Evolutionary conservation across 2,888 invertebrate species (phyloP), one percentile per base, ranked within the genome.

Genomic region (Nysson spinosus): DNA sequence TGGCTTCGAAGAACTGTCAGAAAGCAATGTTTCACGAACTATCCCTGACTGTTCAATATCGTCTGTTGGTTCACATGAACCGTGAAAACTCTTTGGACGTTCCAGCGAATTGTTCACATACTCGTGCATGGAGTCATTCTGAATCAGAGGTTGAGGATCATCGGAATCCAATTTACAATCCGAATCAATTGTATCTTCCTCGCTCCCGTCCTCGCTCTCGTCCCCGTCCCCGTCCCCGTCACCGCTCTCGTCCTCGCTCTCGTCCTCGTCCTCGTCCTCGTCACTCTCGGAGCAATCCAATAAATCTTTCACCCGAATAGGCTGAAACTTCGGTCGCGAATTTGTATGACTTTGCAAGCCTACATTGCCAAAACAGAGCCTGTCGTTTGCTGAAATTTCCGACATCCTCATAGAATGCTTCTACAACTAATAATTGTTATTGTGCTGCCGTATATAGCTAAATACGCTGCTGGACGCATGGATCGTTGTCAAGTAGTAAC

Each of bases 191-290:
- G n/a, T 78, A 1, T 82, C 79, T 46, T n/a, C n/a, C n/a, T n/a
- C n/a, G n/a, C n/a, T n/a, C n/a, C n/a, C n/a, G n/a, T n/a, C n/a
- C n/a, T n/a, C 83, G 3, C 69, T 78, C 1, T 82, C 79, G 46
- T 82, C 81, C 42, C 85, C 84, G 17, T 83, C 82, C 17, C 74
- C 77, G 12, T 72, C 75, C n/a, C n/a, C n/a, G n/a, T n/a, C n/a
- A n/a, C n/a, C n/a, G n/a, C n/a, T n/a, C n/a, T n/a, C n/a, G n/a
- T n/a, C n/a, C n/a, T n/a, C n/a, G n/a, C n/a, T n/a, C n/a, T n/a
- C n/a, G n/a, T n/a, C n/a, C n/a, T n/a, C 83, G 3, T 67, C 77
- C 1, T 82, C 79, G 46, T 82, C 81, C 42, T 85, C 84, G 17
- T 83, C 82, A 20, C 74, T 78, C 12, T 72, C 75, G 26, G 67